These are phyloP conservation scores for Sparus aurata DNA, from an alignment of 2,797 vertebrate species.

Conservation along the genomic window DNA sequence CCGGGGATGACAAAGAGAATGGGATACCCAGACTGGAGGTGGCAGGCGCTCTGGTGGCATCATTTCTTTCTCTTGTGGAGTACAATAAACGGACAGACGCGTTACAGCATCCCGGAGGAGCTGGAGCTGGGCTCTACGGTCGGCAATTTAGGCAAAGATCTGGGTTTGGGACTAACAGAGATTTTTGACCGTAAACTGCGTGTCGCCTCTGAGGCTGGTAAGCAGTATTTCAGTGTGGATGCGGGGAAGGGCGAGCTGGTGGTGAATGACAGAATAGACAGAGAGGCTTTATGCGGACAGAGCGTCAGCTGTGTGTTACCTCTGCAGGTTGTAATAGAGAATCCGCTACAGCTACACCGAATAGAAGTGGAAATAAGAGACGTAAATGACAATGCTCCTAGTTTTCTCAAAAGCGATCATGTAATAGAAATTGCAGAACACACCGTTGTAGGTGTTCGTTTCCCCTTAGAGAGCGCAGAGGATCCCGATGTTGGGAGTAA, in stretches of 20 bases:
- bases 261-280: too few species aligned
- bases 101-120: constrained; percentile 81
- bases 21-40: constrained; percentile 67
- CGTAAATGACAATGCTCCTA: constrained; percentile 86
- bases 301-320: constrained; percentile 83
- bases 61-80: constrained; percentile 69
- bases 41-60: constrained; percentile 65
- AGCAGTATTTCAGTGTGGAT: constrained; percentile 82
- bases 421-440: constrained; percentile 48
- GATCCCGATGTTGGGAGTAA: constrained; percentile 68
- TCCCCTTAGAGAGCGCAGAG: constrained; percentile 57
- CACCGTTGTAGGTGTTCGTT: constrained; percentile 50
- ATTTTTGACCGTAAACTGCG: constrained; percentile 65
- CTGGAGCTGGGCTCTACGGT: constrained; percentile 85
- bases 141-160: constrained; percentile 85
- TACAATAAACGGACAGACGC: constrained; percentile 71
- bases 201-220: constrained; percentile 79
- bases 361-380: constrained; percentile 88
- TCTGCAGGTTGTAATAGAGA: constrained; percentile 85
- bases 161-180: constrained; percentile 76
- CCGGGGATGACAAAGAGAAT: constrained; percentile 64
- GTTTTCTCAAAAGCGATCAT: constrained; percentile 65
- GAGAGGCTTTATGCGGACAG: constrained; percentile 86
- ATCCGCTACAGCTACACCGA: constrained; percentile 82
- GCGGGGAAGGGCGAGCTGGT: constrained; percentile 80